Evolutionary conservation across 2,888 invertebrate genomes (phyloP).

Genomic region (Nineta flava): DNA sequence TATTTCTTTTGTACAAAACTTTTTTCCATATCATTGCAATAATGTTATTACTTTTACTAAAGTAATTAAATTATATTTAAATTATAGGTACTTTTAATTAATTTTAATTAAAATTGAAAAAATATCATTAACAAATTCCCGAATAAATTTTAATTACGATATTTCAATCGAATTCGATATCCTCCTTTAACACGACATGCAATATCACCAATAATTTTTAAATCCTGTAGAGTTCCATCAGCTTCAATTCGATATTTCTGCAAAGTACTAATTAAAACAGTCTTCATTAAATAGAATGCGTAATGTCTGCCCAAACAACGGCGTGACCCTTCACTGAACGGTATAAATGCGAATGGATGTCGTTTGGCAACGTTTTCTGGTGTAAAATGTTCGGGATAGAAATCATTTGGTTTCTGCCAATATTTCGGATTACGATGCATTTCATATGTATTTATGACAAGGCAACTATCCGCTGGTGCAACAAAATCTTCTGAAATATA

Average conservation of each 20-base stretch:
- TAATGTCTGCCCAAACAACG: constrained; percentile 13
- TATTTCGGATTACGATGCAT: constrained; percentile 18
- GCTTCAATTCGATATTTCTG: constrained; percentile 1
- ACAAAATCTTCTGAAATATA: too few relatives aligned
- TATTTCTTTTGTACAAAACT: too few relatives aligned
- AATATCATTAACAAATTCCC: too few relatives aligned
- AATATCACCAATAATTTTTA: not conserved
- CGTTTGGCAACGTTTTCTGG: constrained; percentile 18
- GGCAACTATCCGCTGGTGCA: too few relatives aligned
- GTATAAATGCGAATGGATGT: constrained; percentile 19
- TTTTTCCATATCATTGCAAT: too few relatives aligned
- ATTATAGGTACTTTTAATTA: too few relatives aligned
- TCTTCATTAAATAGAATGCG: not conserved
- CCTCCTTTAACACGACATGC: constrained; percentile 7
- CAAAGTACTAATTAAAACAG: not conserved
- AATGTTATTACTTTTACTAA: too few relatives aligned
- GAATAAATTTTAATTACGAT: too few relatives aligned
- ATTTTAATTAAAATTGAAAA: too few relatives aligned
- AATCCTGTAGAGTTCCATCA: not conserved
- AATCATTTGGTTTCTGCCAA: constrained; percentile 21
- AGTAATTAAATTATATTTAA: too few relatives aligned
- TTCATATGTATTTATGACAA: not conserved
- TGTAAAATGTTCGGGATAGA: constrained; percentile 22
- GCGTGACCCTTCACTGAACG: constrained; percentile 22
- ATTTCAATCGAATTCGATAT: constrained; percentile 16